Base-by-base conservation (phyloP, 2,888 invertebrate genomes). In the Lasioglossum lativentre region DNA sequence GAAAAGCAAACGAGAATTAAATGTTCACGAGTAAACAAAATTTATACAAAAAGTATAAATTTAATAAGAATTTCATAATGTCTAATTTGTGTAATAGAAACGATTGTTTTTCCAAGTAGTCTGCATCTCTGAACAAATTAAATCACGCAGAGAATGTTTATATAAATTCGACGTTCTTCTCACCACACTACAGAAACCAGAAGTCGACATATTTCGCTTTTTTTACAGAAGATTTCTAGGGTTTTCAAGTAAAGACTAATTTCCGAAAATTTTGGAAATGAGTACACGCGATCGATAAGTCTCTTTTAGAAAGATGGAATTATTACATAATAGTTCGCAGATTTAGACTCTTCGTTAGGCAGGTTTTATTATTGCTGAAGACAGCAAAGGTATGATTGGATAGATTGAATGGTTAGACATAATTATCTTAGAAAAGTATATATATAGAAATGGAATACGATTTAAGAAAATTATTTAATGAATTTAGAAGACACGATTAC, bases 401-500 rank as follows among this genome's bases (percentile, higher is more conserved):
- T 38, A 10, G 38, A 10, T 68, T 38, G 34, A 38, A 68, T 34
- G 38, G 23, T 38, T 34, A 23, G 34, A 38, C 23, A 38, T 68
- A 68, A 68, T 34, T 68, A 12, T 38, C 68, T 4, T 68, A 68
- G 68, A 68, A 19, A 68, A 23, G 3, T 3, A 10, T 38, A 23
- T 66, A 68, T 12, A 68, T 38, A 23, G 8, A 68, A 10, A 23
- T 38, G 38, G 38, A 34, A 34, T 38, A 66, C 19, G 8, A 66
- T 66, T 56, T 66, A 66, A 23, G 34, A 34, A 66, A 38, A 66
- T 66, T 66, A 66, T 66, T 66, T 66, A 34, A 66, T 66, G 34
- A 66, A 34, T 66, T 23, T 34, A 66, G 38, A 10, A 23, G 38
- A 38, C 38, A 68, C 38, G 68, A 23, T 38, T 19, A 45, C 16